Conservation (phyloP, 2,113 vertebrate genomes). For the Pan paniscus region DNA sequence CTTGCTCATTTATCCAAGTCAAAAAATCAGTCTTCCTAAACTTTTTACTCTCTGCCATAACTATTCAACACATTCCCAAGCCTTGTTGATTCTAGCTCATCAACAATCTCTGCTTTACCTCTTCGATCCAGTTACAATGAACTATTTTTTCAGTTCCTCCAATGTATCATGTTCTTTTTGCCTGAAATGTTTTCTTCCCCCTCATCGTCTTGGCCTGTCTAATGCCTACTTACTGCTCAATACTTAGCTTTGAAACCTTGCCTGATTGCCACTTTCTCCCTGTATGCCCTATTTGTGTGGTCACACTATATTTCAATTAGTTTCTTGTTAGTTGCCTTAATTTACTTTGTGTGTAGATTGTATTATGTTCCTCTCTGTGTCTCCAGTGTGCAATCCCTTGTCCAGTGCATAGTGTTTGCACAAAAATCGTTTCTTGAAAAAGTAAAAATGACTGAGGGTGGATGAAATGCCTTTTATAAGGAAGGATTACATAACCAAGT, state of each 20-base stretch:
- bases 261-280: background rate
- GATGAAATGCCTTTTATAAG: constrained; percentile 40
- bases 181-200: background rate
- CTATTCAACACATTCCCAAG: background rate
- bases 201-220: background rate
- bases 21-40: constrained; percentile 28
- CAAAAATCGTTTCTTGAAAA: constrained; percentile 25
- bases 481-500: constrained; percentile 48
- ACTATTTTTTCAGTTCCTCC: background rate
- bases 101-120: background rate
- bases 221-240: background rate
- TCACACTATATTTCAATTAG: background rate
- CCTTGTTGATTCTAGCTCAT: background rate
- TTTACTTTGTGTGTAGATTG: constrained; percentile 17
- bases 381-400: background rate
- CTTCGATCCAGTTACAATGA: background rate
- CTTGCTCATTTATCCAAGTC: background rate
- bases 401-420: constrained; percentile 9
- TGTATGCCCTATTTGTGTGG: background rate
- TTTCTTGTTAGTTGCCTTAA: background rate
- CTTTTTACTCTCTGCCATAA: background rate
- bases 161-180: background rate
- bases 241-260: constrained; percentile 9
- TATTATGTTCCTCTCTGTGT: background rate
- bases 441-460: constrained; percentile 41